Evolutionary conservation across 2,797 vertebrate genomes (phyloP).

Genomic region (Lepus townsendii): DNA sequence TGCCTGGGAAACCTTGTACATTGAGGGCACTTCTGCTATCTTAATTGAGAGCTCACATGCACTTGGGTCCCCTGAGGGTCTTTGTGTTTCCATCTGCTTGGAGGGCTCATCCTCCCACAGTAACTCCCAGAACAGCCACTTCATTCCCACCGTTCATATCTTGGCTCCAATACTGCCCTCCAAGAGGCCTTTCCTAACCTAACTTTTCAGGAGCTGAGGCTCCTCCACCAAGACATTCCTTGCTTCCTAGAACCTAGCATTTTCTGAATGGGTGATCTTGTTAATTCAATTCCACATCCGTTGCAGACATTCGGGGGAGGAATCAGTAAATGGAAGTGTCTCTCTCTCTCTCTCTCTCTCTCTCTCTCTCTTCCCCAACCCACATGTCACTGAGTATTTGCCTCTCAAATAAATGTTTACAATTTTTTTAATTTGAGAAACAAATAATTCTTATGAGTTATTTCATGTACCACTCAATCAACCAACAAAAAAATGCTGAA

Average conservation of each 20-base stretch:
- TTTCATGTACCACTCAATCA: slow-evolving; percentile 11
- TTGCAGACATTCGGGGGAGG: too few species aligned
- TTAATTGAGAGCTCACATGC: neutral
- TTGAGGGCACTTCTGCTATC: neutral
- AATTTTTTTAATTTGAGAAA: neutral
- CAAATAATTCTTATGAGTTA: slow-evolving; percentile 16
- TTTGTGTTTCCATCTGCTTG: neutral
- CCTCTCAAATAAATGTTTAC: too few species aligned
- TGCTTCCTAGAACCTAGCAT: neutral
- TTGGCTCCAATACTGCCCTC: neutral
- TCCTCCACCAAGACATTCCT: neutral
- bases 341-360: too few species aligned
- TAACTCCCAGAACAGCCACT: neutral
- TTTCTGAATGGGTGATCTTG: too few species aligned
- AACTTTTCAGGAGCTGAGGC: neutral
- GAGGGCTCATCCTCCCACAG: neutral
- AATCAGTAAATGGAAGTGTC: too few species aligned
- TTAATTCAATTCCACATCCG: too few species aligned
- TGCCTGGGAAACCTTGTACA: neutral
- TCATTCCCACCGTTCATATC: neutral
- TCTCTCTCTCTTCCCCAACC: too few species aligned
- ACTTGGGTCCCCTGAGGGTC: neutral
- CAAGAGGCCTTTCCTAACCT: neutral
- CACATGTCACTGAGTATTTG: too few species aligned
- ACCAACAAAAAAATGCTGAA: neutral